Conservation (phyloP, 2,113 vertebrate species). For the Rhegmatorhina hoffmannsi region DNA sequence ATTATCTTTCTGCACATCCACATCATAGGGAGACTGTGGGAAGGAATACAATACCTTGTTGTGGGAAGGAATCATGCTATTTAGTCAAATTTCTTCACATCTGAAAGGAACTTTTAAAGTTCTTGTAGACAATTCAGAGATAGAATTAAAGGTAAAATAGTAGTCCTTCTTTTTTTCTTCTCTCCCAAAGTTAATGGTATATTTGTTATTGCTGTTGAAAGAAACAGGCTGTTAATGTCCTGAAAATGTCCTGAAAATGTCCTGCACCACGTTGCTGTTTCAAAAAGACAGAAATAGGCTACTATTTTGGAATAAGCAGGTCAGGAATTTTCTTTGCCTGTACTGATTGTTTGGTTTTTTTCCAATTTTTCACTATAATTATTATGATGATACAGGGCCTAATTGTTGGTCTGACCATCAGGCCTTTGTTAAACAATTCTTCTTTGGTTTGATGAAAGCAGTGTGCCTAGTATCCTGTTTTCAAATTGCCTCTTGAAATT, state of each 20-base stretch:
- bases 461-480: neutral
- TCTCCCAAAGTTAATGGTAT: neutral
- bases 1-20: neutral
- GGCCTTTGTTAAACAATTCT: neutral
- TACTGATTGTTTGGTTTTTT: neutral
- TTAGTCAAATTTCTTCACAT: neutral
- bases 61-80: neutral
- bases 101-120: neutral
- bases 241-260: neutral
- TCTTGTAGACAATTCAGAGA: neutral
- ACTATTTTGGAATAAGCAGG: neutral
- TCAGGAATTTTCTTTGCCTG: neutral
- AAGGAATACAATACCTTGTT: neutral
- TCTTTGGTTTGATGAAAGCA: neutral
- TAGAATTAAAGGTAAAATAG: neutral
- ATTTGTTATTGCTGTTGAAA: neutral
- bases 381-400: neutral
- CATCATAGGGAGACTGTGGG: fast-evolving
- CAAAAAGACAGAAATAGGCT: neutral
- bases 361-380: neutral
- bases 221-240: neutral
- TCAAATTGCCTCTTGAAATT: neutral
- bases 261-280: neutral
- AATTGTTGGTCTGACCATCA: neutral
- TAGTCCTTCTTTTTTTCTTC: neutral